Evolutionary conservation across 2,888 invertebrate species (phyloP).

Genomic region (Tillus elongatus): DNA sequence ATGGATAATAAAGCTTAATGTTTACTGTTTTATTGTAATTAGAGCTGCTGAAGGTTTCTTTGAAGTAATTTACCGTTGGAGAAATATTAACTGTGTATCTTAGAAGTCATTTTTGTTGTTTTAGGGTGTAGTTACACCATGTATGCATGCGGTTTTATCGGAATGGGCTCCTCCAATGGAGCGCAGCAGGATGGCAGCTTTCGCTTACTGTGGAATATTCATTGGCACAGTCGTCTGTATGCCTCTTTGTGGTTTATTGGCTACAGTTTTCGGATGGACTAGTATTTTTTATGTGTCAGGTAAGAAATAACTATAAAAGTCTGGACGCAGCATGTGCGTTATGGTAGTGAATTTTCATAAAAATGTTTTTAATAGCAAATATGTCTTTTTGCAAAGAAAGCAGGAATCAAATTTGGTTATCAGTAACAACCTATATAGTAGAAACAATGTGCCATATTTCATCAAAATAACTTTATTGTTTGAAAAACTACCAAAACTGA

Average conservation of each 20-base stretch:
- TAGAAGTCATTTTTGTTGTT: not conserved
- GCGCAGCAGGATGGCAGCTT: not conserved
- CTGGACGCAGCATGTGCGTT: too few relatives aligned
- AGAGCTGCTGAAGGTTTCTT: constrained; percentile 31
- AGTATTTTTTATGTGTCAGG: not conserved
- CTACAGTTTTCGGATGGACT: not conserved
- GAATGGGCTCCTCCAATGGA: not conserved
- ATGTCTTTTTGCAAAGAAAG: too few relatives aligned
- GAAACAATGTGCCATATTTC: too few relatives aligned
- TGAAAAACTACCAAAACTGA: too few relatives aligned
- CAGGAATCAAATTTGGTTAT: too few relatives aligned
- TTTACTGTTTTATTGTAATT: not conserved
- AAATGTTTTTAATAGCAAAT: too few relatives aligned
- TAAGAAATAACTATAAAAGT: too few relatives aligned
- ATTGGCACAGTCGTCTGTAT: not conserved
- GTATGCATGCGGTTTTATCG: not conserved
- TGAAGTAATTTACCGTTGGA: constrained; percentile 24
- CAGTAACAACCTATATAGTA: too few relatives aligned
- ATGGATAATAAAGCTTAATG: not conserved
- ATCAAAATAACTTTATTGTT: too few relatives aligned
- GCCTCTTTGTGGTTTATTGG: not conserved
- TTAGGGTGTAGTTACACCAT: not conserved
- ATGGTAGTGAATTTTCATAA: too few relatives aligned
- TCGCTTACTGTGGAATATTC: not conserved
- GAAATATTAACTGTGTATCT: too few relatives aligned